phyloP scores from a whole-genome alignment of 2,113 vertebrate species.

The Clarias magur region DNA sequence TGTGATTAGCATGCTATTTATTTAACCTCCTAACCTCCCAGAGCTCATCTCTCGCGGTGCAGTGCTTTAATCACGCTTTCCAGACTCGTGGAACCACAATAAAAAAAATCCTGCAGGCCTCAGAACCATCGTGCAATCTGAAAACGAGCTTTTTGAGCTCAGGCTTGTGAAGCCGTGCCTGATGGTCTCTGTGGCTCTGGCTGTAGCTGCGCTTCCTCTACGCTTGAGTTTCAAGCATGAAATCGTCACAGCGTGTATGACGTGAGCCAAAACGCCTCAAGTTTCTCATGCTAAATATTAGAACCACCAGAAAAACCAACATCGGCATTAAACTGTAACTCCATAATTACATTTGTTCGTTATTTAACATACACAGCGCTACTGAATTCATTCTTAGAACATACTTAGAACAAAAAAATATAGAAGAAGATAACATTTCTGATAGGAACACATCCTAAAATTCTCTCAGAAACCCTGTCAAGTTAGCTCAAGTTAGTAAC shows the following conservation, averaged over 20 bases:
- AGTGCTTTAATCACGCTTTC: constrained; percentile 31
- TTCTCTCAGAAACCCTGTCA: not conserved
- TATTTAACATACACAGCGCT: not conserved
- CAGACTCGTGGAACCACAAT: constrained; percentile 11
- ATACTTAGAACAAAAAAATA: not conserved
- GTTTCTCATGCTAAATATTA: constrained; percentile 6
- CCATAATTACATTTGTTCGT: not conserved
- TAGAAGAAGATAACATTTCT: not conserved
- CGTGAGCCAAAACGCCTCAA: not conserved
- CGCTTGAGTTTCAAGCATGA: not conserved
- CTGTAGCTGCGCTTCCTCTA: not conserved
- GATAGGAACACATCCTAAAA: not conserved
- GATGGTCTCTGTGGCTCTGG: not conserved
- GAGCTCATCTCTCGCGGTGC: constrained; percentile 7
- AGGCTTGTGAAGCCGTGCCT: constrained; percentile 12
- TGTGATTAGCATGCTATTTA: constrained; percentile 54
- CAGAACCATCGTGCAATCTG: not conserved
- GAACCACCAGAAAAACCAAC: constrained; percentile 3
- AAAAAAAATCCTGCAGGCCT: constrained; percentile 15
- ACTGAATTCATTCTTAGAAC: not conserved
- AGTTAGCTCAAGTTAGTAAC: not conserved
- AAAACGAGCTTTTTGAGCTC: not conserved
- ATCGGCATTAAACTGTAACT: not conserved
- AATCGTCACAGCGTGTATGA: constrained; percentile 15
- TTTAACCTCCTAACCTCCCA: constrained; percentile 57